Base-by-base conservation (phyloP, 2,888 invertebrate genomes). In the Odiellus spinosus region DNA sequence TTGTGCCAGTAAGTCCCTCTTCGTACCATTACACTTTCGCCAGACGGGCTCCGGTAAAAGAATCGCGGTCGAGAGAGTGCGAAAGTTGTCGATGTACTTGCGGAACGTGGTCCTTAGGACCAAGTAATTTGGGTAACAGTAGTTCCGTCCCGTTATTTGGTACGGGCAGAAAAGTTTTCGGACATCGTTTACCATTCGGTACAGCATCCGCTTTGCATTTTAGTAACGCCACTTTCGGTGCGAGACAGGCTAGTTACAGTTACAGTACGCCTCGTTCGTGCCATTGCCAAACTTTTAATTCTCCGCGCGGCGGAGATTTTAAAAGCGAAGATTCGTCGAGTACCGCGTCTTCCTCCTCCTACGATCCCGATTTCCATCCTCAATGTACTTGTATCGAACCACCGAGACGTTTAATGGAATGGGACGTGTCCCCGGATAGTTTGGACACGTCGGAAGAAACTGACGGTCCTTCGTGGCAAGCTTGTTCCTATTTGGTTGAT, bases 21-120 rank as follows among this genome's bases (percentile, higher is more conserved):
- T 8, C 26, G 5, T 26, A 26, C 26, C 26, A 26, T 26, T 26
- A 6, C 8, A 26, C 26, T 8, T 26, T 26, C 26, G 26, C 26
- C 5, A 4, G 26, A 6, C 26, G 26, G 26, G 26, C 26, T 8
- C 4, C 26, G 26, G 26, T 26, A 8, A 26, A 26, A 26, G 5
- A 4, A 26, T 8, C 26, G 5, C 26, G 5, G 4, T 8, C 26
- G 4, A 4, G 8, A 4, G 26, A 8, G 4, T 26, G 26, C 26
- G 26, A 26, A 26, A 26, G 26, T 26, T 67, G 21, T 63, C 64
- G 42, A 55, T 66, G n/a, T 62, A 61, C 47, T 44, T 57, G 3
- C 57, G 63, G 53, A 64, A 64, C 55, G 55, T 63, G 41, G 64
- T 38, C 38, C 10, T 17, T 18, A 4, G 38, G 5, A 15, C 3